Percentiles rank a stretch among this genome's conserved stretches.
Conservation (phyloP, 2,888 invertebrate genomes). For the Mesochorus sp. region DNA sequence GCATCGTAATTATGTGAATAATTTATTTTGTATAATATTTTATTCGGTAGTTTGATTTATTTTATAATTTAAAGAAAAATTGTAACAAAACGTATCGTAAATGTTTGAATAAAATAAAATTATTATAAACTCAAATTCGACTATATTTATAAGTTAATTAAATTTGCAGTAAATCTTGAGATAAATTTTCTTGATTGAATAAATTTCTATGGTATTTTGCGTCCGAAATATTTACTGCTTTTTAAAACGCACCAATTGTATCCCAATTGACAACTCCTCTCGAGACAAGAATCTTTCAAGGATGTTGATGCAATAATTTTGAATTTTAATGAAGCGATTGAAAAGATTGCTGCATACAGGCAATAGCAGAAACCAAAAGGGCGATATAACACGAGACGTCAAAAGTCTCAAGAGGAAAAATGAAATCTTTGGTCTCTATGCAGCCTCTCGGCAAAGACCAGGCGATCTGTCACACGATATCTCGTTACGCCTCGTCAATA, state of each 20-base stretch:
- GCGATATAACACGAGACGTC: conserved; percentile 1
- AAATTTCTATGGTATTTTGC: too few species aligned
- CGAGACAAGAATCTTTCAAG: conserved; percentile 19
- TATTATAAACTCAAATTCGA: too few species aligned
- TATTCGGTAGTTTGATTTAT: too few species aligned
- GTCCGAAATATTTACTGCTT: conserved; percentile 31
- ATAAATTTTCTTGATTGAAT: too few species aligned
- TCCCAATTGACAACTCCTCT: not conserved
- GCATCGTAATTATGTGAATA: too few species aligned
- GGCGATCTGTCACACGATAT: conserved; percentile 66
- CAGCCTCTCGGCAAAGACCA: conserved; percentile 8
- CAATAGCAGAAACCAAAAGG: conserved; percentile 10
- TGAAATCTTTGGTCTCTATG: conserved; percentile 15
- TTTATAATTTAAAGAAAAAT: too few species aligned
- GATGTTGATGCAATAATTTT: conserved; percentile 43
- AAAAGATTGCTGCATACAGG: conserved; percentile 9
- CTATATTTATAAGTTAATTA: too few species aligned
- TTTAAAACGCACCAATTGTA: conserved; percentile 49
- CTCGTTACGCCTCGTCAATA: conserved; percentile 63
- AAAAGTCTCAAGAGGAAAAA: conserved; percentile 5
- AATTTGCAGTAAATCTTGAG: too few species aligned
- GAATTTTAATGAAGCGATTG: conserved; percentile 27
- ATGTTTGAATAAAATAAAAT: too few species aligned
- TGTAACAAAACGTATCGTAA: too few species aligned
- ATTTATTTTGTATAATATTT: too few species aligned